Conservation (phyloP, 2,888 invertebrate genomes). For the Erpobdella octoculata region DNA sequence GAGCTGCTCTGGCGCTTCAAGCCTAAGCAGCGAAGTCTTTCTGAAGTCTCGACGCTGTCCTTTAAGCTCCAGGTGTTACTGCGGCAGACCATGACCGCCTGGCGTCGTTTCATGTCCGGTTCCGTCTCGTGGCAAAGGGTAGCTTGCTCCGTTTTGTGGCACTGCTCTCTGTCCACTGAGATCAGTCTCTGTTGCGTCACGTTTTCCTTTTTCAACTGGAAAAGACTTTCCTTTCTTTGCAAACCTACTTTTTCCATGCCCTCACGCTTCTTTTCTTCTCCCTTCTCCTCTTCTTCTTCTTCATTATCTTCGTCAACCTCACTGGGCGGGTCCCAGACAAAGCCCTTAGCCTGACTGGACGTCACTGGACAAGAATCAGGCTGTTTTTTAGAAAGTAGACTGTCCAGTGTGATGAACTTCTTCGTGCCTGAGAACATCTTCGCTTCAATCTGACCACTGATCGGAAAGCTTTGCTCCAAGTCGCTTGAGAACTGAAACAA, state of each 20-base stretch:
- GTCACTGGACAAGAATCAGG: background rate
- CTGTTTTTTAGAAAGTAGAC: background rate
- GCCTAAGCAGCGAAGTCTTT: background rate
- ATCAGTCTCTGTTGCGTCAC: constrained; percentile 23
- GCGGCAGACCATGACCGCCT: constrained; percentile 16
- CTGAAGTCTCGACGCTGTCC: background rate
- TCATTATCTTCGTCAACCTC: background rate
- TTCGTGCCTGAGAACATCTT: background rate
- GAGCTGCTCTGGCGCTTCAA: background rate
- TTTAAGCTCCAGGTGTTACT: constrained; percentile 25
- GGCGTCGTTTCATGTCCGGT: constrained; percentile 11
- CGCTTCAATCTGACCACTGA: constrained; percentile 15
- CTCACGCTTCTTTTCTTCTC: background rate
- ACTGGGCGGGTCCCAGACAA: background rate
- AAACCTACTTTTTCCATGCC: background rate
- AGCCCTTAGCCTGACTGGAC: background rate
- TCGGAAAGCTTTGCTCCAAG: constrained; percentile 12
- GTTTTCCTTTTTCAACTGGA: constrained; percentile 17
- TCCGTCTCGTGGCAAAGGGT: background rate
- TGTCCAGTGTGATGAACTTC: constrained; percentile 22
- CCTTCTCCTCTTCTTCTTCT: background rate
- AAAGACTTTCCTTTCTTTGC: background rate
- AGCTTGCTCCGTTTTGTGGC: constrained; percentile 23
- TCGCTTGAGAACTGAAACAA: constrained; percentile 16
- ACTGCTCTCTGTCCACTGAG: constrained; percentile 25